Base-by-base conservation (phyloP, 2,888 invertebrate genomes). In the Pachycephus smyrnensis region DNA sequence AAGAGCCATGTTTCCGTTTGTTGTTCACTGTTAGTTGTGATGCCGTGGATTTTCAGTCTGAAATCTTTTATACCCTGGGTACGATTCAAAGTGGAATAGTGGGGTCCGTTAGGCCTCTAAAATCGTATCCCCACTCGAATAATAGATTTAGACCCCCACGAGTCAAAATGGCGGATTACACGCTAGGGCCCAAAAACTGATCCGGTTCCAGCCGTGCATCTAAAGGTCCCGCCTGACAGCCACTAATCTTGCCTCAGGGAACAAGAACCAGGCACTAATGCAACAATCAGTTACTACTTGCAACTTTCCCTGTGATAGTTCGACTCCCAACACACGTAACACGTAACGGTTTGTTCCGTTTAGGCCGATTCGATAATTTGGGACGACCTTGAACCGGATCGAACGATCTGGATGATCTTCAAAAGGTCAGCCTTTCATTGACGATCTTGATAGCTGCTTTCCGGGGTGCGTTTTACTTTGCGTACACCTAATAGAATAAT, bases 1-100 rank as follows among this genome's bases (percentile, higher is more conserved):
- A 1, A 40, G 37, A 40, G 37, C 12, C 37, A 40, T 40, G 37
- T 4, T 40, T 40, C 37, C 37, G 12, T 40, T 40, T 40, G 37
- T 40, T 40, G 37, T 12, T 40, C 37, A 40, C 37, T 15, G 4
- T 40, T 12, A 40, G 15, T 40, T 69, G 69, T 69, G 69, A 69
- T 69, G 69, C 15, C 69, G 30, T 30, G 11, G 69, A 32, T 69
- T 69, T 69, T 69, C 30, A 32, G 12, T 69, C 1, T n/a, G 12
- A 69, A 69, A 69, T 69, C 69, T 69, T 69, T 31, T 69, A 69
- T 69, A 69, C 69, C 6, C 69, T 69, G 69, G 69, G 1, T 12
- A 11, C 32, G 0, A 1, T 69, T n/a, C 69, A 4, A 69, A 69
- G 32, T 69, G 30, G 12, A 69, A 32, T 30, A 32, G 69, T n/a